Percentiles rank a stretch among this genome's conserved stretches.
Conservation (phyloP, 2,113 vertebrate species). For the Butorides virescens region DNA sequence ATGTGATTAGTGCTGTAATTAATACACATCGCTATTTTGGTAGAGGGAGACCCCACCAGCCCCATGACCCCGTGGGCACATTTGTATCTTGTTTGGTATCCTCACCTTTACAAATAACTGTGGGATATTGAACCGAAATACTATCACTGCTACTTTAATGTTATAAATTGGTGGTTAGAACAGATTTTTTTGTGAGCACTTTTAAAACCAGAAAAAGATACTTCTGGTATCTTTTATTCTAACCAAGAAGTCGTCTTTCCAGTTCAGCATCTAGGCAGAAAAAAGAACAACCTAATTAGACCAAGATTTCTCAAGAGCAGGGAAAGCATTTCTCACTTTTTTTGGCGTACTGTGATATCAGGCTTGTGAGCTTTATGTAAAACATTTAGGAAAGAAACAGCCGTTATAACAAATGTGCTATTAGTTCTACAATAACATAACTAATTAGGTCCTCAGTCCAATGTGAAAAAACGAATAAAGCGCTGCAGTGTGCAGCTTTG, state of each 20-base stretch:
- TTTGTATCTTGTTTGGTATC: not conserved
- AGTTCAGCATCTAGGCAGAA: slow-evolving; percentile 44
- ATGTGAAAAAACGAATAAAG: not conserved
- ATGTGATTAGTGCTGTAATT: not conserved
- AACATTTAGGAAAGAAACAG: slow-evolving; percentile 34
- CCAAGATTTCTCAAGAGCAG: slow-evolving; percentile 45
- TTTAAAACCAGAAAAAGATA: not conserved
- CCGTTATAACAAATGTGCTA: not conserved
- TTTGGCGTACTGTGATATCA: slow-evolving; percentile 25
- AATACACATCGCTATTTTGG: not conserved
- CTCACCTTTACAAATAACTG: not conserved
- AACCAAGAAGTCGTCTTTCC: not conserved
- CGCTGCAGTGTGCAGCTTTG: not conserved
- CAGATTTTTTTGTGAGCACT: not conserved
- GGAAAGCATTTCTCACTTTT: slow-evolving; percentile 46
- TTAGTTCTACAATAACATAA: slow-evolving; percentile 37
- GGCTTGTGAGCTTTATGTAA: slow-evolving; percentile 30
- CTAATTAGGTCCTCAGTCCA: slow-evolving; percentile 2
- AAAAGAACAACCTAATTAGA: slow-evolving; percentile 46
- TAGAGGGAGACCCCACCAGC: not conserved
- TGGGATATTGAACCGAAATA: not conserved
- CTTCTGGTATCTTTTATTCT: slow-evolving; percentile 2
- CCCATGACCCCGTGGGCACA: not conserved
- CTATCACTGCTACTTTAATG: not conserved
- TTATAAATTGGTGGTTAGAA: not conserved